Percentiles rank a stretch among this genome's conserved stretches.
Conservation (phyloP, 2,888 invertebrate species). For the Torymus auratus region DNA sequence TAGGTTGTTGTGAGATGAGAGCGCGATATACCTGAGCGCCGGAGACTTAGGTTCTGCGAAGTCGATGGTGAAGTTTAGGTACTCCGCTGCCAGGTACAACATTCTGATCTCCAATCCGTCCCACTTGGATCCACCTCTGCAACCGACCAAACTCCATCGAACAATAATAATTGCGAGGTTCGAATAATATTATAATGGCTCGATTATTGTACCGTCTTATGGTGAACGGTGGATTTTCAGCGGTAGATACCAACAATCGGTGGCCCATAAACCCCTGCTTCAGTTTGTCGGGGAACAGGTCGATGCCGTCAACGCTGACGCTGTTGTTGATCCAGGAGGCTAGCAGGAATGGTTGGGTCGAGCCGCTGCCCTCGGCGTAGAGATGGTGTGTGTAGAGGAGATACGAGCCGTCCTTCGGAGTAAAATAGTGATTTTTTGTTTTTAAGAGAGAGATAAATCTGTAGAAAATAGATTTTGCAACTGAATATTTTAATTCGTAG, state of each 20-base stretch:
- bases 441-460: too few species aligned
- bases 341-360: slow-evolving; percentile 82
- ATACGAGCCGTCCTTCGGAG: slow-evolving; percentile 81
- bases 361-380: slow-evolving; percentile 85
- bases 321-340: slow-evolving; percentile 84
- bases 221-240: slow-evolving; percentile 86
- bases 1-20: too few species aligned
- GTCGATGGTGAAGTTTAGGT: slow-evolving; percentile 86
- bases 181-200: too few species aligned
- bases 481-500: too few species aligned
- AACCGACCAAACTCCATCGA: neutral
- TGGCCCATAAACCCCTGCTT: slow-evolving; percentile 85
- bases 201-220: slow-evolving; percentile 79
- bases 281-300: slow-evolving; percentile 85
- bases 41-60: slow-evolving; percentile 80
- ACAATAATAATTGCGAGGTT: too few species aligned
- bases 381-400: slow-evolving; percentile 86
- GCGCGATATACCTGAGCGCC: slow-evolving; percentile 74
- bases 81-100: slow-evolving; percentile 80
- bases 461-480: too few species aligned
- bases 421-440: neutral
- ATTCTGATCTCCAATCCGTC: slow-evolving; percentile 87
- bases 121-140: slow-evolving; percentile 78
- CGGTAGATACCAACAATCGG: slow-evolving; percentile 83
- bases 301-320: slow-evolving; percentile 78